Evolutionary conservation across 2,888 invertebrate species (phyloP), one percentile per base, ranked within the genome.

Genomic region (Meta bourneti): DNA sequence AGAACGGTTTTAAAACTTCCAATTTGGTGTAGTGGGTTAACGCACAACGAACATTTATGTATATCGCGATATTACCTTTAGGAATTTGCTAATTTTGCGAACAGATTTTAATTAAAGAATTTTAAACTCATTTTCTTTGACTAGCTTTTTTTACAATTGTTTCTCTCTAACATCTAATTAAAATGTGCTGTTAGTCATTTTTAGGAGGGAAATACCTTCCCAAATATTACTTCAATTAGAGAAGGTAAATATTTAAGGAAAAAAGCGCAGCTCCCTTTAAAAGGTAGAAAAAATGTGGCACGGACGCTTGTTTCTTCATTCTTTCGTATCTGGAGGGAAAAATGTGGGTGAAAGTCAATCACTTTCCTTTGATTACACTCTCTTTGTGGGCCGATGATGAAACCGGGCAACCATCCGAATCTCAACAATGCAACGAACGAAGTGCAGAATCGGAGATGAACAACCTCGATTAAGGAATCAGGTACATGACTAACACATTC

Each of bases 401-500:
- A 85, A 70, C 75, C 52, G 19, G 75, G 85, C 77, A 86, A 81
- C 90, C 75, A n/a, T 80, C 70, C 69, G 75, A 70, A 78, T 52
- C 52, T 51, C 82, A 82, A 90, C 90, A 90, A 90, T 90, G 74
- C 85, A 19, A 69, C 54, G 81, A 82, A 89, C 79, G 89, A 89
- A 77, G 13, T n/a, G 75, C 51, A 48, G 85, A 85, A 85, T 81
- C 72, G 80, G 71, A 20, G 82, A 90, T 91, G 91, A 90, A 69
- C 52, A 77, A 16, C 81, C 72, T 34, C 88, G 86, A 91, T 91
- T 87, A 87, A 90, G 87, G 82, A 82, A 87, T 87, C 81, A 87
- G 87, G 87, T 80, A 90, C 90, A 85, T 90, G 80, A 71, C 90
- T n/a, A 90, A 90, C 90, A 80, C 84, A 90, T 85, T 85, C 90